Evolutionary conservation across 2,797 vertebrate species (phyloP).

Genomic region (Thalassophryne amazonica): DNA sequence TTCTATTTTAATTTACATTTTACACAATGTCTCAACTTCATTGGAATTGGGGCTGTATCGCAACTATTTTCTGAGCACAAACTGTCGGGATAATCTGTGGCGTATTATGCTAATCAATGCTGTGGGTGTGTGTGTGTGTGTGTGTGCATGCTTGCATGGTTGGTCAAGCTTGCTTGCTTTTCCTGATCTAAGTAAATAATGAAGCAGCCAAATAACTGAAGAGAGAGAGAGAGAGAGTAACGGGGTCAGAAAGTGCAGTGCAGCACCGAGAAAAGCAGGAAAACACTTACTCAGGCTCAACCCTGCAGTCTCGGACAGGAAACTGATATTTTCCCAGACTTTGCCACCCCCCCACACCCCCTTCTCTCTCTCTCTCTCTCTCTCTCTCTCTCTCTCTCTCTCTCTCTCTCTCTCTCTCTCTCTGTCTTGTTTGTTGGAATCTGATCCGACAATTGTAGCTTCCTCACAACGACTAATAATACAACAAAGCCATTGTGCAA

Average conservation of each 20-base stretch:
- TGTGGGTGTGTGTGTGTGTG: not conserved
- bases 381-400: too few relatives aligned
- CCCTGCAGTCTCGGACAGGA: slow-evolving; percentile 58
- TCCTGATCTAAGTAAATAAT: slow-evolving; percentile 54
- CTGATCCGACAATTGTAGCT: slow-evolving; percentile 77
- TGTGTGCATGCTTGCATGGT: slow-evolving; percentile 12
- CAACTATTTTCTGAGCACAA: too few relatives aligned
- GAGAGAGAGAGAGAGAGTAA: not conserved
- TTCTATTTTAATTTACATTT: too few relatives aligned
- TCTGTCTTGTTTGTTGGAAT: slow-evolving; percentile 51
- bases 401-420: too few relatives aligned
- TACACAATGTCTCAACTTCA: too few relatives aligned
- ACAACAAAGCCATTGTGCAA: slow-evolving; percentile 65
- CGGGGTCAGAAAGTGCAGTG: slow-evolving; percentile 45
- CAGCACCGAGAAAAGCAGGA: slow-evolving; percentile 34
- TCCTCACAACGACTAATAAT: slow-evolving; percentile 76
- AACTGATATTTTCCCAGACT: slow-evolving; percentile 74
- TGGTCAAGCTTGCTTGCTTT: slow-evolving; percentile 45
- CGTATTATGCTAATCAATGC: too few relatives aligned
- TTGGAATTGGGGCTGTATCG: too few relatives aligned
- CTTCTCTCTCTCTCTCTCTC: too few relatives aligned
- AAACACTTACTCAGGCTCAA: slow-evolving; percentile 40
- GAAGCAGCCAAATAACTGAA: slow-evolving; percentile 39
- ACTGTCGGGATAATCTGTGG: too few relatives aligned
- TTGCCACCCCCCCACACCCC: too few relatives aligned